A percentile compares a stretch with the other conserved stretches of the same genome.
Evolutionary conservation across 2,888 invertebrate species (phyloP).

Genomic region (Dyspetes luteomarginatus): DNA sequence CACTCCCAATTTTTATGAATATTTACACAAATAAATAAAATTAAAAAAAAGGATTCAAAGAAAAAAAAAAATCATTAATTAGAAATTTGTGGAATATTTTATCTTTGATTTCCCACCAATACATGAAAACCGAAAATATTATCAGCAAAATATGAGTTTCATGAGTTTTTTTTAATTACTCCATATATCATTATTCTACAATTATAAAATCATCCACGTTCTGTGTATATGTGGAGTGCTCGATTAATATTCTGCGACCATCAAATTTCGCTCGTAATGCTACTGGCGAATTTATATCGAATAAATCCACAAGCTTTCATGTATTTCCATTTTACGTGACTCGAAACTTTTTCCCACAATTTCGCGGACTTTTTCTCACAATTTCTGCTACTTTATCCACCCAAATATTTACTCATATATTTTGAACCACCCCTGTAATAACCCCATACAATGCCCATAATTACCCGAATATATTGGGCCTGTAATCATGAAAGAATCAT

Average conservation of each 20-base stretch:
- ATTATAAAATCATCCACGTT: slow-evolving; percentile 16
- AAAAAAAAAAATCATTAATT: too few species aligned
- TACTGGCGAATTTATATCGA: not conserved
- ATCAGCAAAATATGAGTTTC: not conserved
- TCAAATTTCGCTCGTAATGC: not conserved
- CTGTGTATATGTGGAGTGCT: not conserved
- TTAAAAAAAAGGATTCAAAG: too few species aligned
- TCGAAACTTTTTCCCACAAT: not conserved
- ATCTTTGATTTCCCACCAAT: too few species aligned
- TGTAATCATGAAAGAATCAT: not conserved
- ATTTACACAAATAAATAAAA: too few species aligned
- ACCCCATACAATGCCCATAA: too few species aligned
- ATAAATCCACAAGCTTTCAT: too few species aligned
- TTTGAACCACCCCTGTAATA: too few species aligned
- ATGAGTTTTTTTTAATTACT: not conserved
- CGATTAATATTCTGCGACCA: slow-evolving; percentile 28
- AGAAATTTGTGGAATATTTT: too few species aligned
- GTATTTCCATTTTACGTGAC: not conserved
- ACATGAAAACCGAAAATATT: not conserved
- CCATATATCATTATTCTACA: not conserved
- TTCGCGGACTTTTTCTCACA: not conserved
- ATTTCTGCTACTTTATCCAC: too few species aligned
- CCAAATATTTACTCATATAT: too few species aligned
- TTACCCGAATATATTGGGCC: not conserved
- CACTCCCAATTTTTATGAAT: too few species aligned